Conservation (phyloP, 1,140 invertebrate genomes). For the Micrasema minimum region DNA sequence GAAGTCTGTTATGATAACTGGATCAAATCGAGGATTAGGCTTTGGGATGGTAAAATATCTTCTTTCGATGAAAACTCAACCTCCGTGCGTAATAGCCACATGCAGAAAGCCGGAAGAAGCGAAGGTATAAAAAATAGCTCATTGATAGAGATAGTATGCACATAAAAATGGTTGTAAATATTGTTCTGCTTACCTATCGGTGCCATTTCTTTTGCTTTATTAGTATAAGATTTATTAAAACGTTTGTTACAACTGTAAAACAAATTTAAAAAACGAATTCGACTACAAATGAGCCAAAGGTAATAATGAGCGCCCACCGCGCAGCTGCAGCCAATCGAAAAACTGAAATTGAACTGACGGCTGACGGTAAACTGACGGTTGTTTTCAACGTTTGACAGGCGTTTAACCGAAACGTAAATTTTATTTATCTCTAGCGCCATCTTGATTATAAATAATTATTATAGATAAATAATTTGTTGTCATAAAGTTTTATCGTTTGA, state of each 20-base stretch:
- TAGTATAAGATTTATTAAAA: background rate
- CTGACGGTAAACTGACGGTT: conserved; percentile 17
- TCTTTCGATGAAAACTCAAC: conserved; percentile 21
- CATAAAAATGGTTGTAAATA: conserved; percentile 15
- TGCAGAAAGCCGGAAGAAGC: conserved; percentile 76
- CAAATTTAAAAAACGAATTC: conserved; percentile 24
- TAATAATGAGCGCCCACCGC: background rate
- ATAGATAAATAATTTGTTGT: background rate
- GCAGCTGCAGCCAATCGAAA: too few species aligned
- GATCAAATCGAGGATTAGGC: conserved; percentile 88
- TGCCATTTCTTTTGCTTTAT: conserved; percentile 59
- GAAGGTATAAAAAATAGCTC: conserved; percentile 60
- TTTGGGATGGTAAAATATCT: conserved; percentile 81
- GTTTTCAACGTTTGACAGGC: conserved; percentile 10
- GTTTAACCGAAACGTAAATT: background rate
- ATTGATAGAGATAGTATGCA: background rate
- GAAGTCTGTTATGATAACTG: conserved; percentile 87
- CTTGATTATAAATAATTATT: background rate
- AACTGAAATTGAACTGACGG: conserved; percentile 11
- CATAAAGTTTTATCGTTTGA: too few species aligned
- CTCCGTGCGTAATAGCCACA: conserved; percentile 74
- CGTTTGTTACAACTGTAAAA: background rate
- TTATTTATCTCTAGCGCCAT: conserved; percentile 21
- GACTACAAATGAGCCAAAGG: background rate
- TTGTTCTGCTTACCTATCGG: conserved; percentile 63